phyloP scores from a whole-genome alignment of 2,113 vertebrate species.

The Cinclus cinclus region DNA sequence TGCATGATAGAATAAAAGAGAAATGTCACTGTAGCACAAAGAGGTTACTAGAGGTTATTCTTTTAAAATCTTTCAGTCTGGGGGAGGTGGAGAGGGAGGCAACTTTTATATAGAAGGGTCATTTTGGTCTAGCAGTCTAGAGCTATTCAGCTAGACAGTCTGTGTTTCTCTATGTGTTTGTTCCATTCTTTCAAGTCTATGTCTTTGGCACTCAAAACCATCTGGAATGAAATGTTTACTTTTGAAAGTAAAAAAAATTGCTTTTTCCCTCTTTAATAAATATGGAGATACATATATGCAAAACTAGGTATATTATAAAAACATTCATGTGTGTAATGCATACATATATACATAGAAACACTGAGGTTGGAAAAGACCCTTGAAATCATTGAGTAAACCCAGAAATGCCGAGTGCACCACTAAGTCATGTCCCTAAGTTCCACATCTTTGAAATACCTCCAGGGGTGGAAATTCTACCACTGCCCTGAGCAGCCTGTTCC shows the following conservation, averaged over 20 bases:
- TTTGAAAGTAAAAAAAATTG: background rate
- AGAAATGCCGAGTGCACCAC: background rate
- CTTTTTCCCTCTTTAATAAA: background rate
- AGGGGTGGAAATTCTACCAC: background rate
- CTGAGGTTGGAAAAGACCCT: background rate
- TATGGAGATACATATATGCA: background rate
- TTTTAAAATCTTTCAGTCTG: background rate
- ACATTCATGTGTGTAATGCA: background rate
- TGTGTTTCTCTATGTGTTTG: background rate
- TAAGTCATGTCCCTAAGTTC: background rate
- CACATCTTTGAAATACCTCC: background rate
- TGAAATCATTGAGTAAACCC: background rate
- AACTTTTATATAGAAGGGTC: background rate
- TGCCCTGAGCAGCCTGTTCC: background rate
- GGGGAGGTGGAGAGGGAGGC: background rate
- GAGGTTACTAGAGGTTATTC: background rate
- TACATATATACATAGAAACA: background rate
- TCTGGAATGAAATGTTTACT: background rate
- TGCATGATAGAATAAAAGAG: background rate
- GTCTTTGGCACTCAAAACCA: background rate
- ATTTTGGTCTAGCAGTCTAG: background rate
- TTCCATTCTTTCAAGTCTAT: background rate
- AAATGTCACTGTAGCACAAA: background rate
- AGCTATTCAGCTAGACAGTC: background rate
- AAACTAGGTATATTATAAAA: background rate